A percentile compares a stretch with the other conserved stretches of the same genome.
These are phyloP conservation scores for Cephus cinctus DNA, from an alignment of 1,140 invertebrate genomes.

Conservation along the genomic window DNA sequence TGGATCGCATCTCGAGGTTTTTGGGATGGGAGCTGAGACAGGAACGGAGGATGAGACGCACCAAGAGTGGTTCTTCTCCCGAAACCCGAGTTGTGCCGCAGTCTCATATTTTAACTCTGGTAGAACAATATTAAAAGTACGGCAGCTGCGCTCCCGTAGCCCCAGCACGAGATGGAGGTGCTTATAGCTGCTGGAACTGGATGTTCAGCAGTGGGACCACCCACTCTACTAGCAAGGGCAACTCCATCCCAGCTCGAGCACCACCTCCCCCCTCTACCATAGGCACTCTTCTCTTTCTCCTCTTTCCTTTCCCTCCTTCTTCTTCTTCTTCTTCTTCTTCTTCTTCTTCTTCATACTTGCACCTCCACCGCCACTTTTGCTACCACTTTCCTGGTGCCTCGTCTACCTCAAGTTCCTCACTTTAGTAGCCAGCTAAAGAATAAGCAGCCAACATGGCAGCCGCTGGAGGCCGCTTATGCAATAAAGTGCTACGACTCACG, in stretches of 20 bases:
- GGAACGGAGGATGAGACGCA: constrained; percentile 16
- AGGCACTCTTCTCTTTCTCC: constrained; percentile 17
- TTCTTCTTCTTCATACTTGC: constrained; percentile 4
- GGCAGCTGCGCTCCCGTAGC: constrained; percentile 38
- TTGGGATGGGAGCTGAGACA: constrained; percentile 10
- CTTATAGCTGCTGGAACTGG: neutral
- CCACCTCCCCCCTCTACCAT: constrained; percentile 28
- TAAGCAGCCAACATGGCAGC: too few species aligned
- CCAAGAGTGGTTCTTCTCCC: constrained; percentile 23
- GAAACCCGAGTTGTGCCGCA: constrained; percentile 32
- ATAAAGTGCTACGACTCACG: too few species aligned
- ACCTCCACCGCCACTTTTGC: too few species aligned
- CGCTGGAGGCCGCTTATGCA: too few species aligned
- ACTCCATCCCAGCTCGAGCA: constrained; percentile 33
- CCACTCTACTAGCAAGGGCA: constrained; percentile 22
- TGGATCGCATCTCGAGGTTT: too few species aligned
- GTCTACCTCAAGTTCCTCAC: too few species aligned
- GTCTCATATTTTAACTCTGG: constrained; percentile 48
- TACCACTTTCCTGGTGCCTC: too few species aligned
- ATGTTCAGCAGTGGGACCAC: constrained; percentile 26
- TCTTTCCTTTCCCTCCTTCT: neutral
- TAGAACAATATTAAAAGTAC: constrained; percentile 51
- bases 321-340: neutral
- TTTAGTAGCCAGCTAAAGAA: too few species aligned
- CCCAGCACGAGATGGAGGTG: constrained; percentile 10